Percentiles rank a stretch among this genome's conserved stretches.
phyloP scores from a whole-genome alignment of 2,113 vertebrate genomes.

The Caretta caretta region DNA sequence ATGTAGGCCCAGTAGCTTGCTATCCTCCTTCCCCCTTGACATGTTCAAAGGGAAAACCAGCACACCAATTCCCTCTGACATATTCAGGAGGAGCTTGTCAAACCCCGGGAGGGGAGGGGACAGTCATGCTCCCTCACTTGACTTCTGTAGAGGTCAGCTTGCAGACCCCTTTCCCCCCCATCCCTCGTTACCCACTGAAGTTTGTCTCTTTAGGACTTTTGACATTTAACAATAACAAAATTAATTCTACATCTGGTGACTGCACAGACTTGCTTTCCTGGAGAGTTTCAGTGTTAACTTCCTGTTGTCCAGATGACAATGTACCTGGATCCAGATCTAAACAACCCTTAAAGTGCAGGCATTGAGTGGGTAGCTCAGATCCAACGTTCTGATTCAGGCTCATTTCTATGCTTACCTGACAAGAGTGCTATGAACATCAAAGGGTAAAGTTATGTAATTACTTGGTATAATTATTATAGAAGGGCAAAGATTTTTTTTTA shows the following conservation, averaged over 20 bases:
- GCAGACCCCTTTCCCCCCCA: neutral
- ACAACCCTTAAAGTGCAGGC: neutral
- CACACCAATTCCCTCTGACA: neutral
- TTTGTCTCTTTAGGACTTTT: neutral
- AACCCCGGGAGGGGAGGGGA: neutral
- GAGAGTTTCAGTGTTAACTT: accelerated
- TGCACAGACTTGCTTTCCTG: conserved; percentile 11
- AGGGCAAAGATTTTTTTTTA: conserved; percentile 58
- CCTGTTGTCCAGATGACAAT: accelerated
- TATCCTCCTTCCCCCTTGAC: neutral
- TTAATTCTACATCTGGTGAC: conserved; percentile 8
- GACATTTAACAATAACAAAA: neutral
- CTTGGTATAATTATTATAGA: conserved; percentile 33
- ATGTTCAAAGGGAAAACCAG: neutral
- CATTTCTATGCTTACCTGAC: conserved; percentile 49
- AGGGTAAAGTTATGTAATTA: conserved; percentile 58
- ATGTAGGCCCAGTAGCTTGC: accelerated
- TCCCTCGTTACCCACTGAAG: neutral
- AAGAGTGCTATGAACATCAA: conserved; percentile 55
- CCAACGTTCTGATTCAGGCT: conserved; percentile 36
- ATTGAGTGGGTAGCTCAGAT: neutral
- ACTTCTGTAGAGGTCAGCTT: conserved; percentile 30
- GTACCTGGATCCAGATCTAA: neutral
- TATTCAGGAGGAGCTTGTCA: conserved; percentile 24
- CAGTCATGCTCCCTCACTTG: neutral